Evolutionary conservation across 2,888 invertebrate genomes (phyloP).

Genomic region (Plutella xylostella): DNA sequence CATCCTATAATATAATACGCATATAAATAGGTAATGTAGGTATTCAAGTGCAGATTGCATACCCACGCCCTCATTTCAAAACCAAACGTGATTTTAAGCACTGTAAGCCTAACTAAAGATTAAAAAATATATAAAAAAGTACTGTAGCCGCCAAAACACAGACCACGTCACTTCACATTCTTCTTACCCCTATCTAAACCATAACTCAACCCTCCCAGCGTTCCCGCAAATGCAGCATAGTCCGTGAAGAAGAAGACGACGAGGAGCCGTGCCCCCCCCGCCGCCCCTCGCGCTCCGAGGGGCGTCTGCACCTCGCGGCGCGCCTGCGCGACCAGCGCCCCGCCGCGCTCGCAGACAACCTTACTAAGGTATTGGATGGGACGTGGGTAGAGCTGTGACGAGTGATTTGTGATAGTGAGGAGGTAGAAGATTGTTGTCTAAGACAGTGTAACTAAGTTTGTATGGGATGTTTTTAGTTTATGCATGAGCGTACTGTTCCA

Average conservation of each 20-base stretch:
- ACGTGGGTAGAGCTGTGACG: too few relatives aligned
- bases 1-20: too few relatives aligned
- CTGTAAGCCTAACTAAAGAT: too few relatives aligned
- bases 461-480: too few relatives aligned
- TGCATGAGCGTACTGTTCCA: constrained; percentile 6
- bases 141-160: not conserved
- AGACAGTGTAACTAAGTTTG: too few relatives aligned
- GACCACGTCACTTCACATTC: not conserved
- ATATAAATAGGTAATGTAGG: too few relatives aligned
- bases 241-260: constrained; percentile 92
- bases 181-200: not conserved
- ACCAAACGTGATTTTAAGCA: too few relatives aligned
- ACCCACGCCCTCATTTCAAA: too few relatives aligned
- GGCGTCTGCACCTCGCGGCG: constrained; percentile 77
- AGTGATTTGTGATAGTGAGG: too few relatives aligned
- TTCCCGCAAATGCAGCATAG: constrained; percentile 90
- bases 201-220: constrained; percentile 45
- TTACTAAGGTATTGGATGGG: constrained; percentile 39
- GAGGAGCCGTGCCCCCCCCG: constrained; percentile 75
- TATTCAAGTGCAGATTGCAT: too few relatives aligned
- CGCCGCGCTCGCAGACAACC: constrained; percentile 71
- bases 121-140: too few relatives aligned
- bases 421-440: too few relatives aligned
- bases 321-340: constrained; percentile 65
- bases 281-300: constrained; percentile 84